Evolutionary conservation across 2,113 vertebrate species (phyloP).

Genomic region (Pomatostomus ruficeps): DNA sequence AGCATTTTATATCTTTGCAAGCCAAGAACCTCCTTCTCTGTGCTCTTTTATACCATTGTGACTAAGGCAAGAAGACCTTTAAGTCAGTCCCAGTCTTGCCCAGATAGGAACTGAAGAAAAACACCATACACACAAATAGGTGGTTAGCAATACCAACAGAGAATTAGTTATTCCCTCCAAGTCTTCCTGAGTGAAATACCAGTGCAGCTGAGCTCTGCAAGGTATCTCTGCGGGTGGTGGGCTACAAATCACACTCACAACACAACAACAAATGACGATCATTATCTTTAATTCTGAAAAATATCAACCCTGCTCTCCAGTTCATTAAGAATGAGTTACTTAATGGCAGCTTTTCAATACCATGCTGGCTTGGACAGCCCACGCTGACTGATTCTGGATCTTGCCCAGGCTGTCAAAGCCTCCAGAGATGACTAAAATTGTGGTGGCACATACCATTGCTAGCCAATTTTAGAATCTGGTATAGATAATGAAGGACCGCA

Average conservation of each 20-base stretch:
- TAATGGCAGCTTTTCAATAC: background rate
- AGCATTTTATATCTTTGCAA: background rate
- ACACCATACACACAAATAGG: background rate
- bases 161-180: background rate
- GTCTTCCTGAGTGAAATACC: background rate
- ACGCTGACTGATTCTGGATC: background rate
- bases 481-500: background rate
- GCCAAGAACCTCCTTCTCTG: background rate
- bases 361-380: background rate
- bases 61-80: constrained; percentile 18
- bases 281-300: background rate
- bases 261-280: background rate
- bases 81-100: background rate
- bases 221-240: background rate
- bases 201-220: background rate
- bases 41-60: background rate
- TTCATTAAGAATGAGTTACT: background rate
- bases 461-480: background rate
- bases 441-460: background rate
- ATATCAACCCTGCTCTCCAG: background rate
- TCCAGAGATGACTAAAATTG: background rate
- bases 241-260: background rate
- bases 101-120: background rate
- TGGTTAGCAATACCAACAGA: background rate
- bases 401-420: background rate